These are phyloP conservation scores for Globodera rostochiensis DNA, from an alignment of 1,140 invertebrate genomes.

Conservation along the genomic window DNA sequence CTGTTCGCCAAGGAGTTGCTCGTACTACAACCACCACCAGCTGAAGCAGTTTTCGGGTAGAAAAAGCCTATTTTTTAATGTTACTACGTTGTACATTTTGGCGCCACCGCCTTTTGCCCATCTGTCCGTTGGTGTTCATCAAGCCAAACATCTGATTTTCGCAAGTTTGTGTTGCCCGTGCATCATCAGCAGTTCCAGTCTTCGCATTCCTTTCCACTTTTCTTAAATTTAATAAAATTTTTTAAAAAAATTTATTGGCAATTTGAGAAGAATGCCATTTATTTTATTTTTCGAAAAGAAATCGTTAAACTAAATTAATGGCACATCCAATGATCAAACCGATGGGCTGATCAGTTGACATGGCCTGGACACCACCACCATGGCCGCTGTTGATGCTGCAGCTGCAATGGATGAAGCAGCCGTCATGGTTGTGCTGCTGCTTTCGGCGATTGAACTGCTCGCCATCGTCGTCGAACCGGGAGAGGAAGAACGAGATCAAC, in stretches of 20 bases:
- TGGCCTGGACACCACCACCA: neutral
- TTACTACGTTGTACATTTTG: neutral
- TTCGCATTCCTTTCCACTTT: neutral
- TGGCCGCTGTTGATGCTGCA: neutral
- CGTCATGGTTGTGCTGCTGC: neutral
- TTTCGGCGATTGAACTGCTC: too few species aligned
- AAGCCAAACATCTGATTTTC: neutral
- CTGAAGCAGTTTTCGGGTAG: too few species aligned
- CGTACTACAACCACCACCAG: too few species aligned
- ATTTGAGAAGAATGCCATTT: neutral
- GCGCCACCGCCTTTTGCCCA: neutral
- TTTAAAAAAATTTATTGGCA: neutral
- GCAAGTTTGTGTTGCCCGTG: neutral
- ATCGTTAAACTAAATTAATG: neutral
- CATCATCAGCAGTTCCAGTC: neutral
- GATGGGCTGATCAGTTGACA: neutral
- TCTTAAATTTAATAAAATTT: neutral
- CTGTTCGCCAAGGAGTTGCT: too few species aligned
- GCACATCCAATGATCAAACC: neutral
- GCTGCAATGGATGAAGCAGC: neutral
- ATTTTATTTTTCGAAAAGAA: too few species aligned
- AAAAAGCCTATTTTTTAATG: too few species aligned
- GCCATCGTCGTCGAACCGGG: too few species aligned
- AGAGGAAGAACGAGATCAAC: too few species aligned
- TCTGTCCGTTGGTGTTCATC: neutral